A percentile compares a stretch with the other conserved stretches of the same genome.
phyloP scores from a whole-genome alignment of 2,797 vertebrate species.

The Acrocephalus scirpaceus region DNA sequence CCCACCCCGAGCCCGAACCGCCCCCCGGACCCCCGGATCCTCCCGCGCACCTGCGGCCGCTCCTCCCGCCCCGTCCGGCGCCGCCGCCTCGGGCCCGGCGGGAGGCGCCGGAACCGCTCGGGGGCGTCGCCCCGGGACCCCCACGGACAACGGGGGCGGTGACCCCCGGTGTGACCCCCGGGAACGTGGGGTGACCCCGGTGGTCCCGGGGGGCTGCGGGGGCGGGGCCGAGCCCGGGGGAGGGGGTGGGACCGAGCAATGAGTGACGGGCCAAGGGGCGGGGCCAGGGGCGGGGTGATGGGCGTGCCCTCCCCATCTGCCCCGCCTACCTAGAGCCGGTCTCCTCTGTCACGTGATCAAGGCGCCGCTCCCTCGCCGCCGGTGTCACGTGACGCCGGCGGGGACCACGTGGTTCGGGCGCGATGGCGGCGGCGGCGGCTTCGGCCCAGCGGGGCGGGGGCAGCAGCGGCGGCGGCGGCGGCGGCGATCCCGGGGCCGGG shows the following conservation, averaged over 20 bases:
- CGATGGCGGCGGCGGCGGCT: neutral
- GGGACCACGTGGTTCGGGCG: neutral
- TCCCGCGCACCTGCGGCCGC: neutral
- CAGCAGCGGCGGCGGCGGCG: neutral
- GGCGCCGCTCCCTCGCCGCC: neutral
- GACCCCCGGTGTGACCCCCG: neutral
- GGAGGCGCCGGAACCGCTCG: neutral
- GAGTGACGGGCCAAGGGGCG: neutral
- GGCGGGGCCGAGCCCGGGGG: neutral
- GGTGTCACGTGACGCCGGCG: neutral
- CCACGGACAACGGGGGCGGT: neutral
- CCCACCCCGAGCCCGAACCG: neutral
- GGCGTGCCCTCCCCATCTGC: rapidly evolving
- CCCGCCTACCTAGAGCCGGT: no score
- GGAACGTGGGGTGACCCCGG: no score
- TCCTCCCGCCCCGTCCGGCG: neutral
- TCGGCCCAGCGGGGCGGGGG: neutral
- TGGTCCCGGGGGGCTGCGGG: neutral
- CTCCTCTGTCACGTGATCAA: neutral
- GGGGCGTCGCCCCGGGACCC: neutral
- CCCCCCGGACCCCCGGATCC: no score
- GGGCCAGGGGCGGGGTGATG: neutral
- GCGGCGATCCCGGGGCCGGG: neutral
- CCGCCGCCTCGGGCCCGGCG: neutral
- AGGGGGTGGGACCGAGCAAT: neutral